Evolutionary conservation across 2,113 vertebrate genomes (phyloP), one percentile per base, ranked within the genome.

Genomic region (Tragulus kanchil): DNA sequence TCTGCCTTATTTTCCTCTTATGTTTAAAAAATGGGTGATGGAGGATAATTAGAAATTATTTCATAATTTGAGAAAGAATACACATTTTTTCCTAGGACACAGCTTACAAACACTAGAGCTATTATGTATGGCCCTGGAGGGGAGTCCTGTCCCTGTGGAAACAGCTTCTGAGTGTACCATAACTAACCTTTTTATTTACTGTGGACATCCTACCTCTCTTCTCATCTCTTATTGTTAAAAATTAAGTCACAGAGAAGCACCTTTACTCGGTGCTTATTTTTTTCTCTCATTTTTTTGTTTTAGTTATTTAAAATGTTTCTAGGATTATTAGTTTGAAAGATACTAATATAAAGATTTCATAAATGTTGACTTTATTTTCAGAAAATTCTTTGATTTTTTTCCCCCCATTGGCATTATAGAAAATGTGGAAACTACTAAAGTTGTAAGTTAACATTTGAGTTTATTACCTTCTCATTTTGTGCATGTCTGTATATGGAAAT

Each of bases 311-410:
- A 78, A 26, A 78, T 77, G 59, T 64, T 77, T 86, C 36, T 93
- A 86, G n/a, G 36, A 59, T 86, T 73, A 36, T 73, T 86, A 83
- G 12, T 48, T 77, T 78, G 25, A 78, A 86, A 78, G 59, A 50
- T 93, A 78, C 17, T 65, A 54, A n/a, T 93, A 58, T 65, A 78
- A 65, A 65, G 25, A 56, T 17, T 31, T 77, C 42, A 50, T 64
- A 85, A 56, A 77, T 92, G 58, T 61, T 17, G 77, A 61, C 36
- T 85, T 85, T 85, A 64, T 85, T 93, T 93, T 93, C 50, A 93
- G 69, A 86, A 45, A n/a, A 8, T 77, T 42, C 48, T 52, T 67
- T 71, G 25, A 56, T 52, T 54, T 86, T 48, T 92, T 64, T 25
- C 36, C 36, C 36, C 36, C 36, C 19, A 77, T 77, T 77, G 48